Percentiles rank a stretch among this genome's conserved stretches.
Evolutionary conservation across 1,140 invertebrate genomes (phyloP).

Genomic region (Anadara kagoshimensis): DNA sequence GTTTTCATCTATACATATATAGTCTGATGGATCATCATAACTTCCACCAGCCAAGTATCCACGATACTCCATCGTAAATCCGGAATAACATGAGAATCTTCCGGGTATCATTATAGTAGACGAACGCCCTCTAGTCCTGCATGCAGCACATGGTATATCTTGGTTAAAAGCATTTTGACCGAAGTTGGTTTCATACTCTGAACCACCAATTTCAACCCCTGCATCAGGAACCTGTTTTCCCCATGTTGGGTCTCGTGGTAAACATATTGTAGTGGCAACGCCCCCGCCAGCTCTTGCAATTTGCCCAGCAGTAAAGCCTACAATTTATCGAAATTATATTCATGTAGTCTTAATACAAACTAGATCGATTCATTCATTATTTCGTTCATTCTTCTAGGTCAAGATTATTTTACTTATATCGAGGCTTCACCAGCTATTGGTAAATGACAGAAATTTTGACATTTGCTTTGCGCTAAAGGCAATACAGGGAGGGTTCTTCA

Average conservation of each 20-base stretch:
- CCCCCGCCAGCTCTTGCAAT: background rate
- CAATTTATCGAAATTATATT: background rate
- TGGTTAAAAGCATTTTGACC: conserved; percentile 16
- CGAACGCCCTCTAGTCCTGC: conserved; percentile 5
- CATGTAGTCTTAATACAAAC: too few relatives aligned
- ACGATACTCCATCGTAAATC: conserved; percentile 41
- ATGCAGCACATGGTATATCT: conserved; percentile 49
- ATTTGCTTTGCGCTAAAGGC: too few relatives aligned
- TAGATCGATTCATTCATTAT: too few relatives aligned
- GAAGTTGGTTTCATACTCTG: conserved; percentile 38
- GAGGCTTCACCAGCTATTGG: too few relatives aligned
- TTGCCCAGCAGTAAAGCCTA: background rate
- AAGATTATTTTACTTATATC: too few relatives aligned
- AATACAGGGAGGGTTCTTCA: too few relatives aligned
- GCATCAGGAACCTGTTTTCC: too few relatives aligned
- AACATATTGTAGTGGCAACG: conserved; percentile 1
- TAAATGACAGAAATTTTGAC: too few relatives aligned
- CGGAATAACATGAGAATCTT: conserved; percentile 29
- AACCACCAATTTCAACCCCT: conserved; percentile 2
- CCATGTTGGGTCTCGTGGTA: background rate
- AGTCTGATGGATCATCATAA: conserved; percentile 18
- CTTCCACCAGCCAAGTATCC: conserved; percentile 40
- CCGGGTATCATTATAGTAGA: conserved; percentile 45
- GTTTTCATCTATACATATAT: conserved; percentile 43
- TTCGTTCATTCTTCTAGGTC: too few relatives aligned